Evolutionary conservation across 2,888 invertebrate species (phyloP).

Genomic region (Philopedon plagiatum): DNA sequence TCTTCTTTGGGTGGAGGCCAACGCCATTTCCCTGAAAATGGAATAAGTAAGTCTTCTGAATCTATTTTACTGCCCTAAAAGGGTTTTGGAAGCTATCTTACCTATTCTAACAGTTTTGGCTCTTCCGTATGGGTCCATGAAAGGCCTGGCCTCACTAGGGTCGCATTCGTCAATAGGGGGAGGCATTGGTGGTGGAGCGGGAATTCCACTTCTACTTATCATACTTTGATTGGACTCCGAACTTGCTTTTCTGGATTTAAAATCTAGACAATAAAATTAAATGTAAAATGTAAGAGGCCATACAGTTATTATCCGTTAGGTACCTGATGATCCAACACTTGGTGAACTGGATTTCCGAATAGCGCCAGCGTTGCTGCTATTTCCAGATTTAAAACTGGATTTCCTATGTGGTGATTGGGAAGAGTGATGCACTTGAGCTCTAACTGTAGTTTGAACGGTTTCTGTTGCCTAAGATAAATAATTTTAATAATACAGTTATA

Average conservation of each 20-base stretch:
- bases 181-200: slow-evolving; percentile 93
- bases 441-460: slow-evolving; percentile 65
- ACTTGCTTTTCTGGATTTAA: slow-evolving; percentile 65
- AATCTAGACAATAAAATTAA: slow-evolving; percentile 41
- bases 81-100: slow-evolving; percentile 1
- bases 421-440: slow-evolving; percentile 70
- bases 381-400: slow-evolving; percentile 62
- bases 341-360: slow-evolving; percentile 65
- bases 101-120: slow-evolving; percentile 95
- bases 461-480: slow-evolving; percentile 59
- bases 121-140: slow-evolving; percentile 91
- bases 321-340: slow-evolving; percentile 60
- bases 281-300: too few relatives aligned
- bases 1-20: slow-evolving; percentile 96
- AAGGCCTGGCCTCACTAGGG: slow-evolving; percentile 85
- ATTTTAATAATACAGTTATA: too few relatives aligned
- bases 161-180: slow-evolving; percentile 86
- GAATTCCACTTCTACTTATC: slow-evolving; percentile 66
- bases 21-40: slow-evolving; percentile 81
- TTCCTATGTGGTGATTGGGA: slow-evolving; percentile 63
- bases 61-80: not conserved
- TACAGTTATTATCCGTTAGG: not conserved
- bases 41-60: not conserved
- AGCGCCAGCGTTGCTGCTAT: slow-evolving; percentile 47
- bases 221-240: slow-evolving; percentile 69